Percentiles rank a stretch among this genome's conserved stretches.
Conservation (phyloP, 2,113 vertebrate species). For the Centrocercus urophasianus region DNA sequence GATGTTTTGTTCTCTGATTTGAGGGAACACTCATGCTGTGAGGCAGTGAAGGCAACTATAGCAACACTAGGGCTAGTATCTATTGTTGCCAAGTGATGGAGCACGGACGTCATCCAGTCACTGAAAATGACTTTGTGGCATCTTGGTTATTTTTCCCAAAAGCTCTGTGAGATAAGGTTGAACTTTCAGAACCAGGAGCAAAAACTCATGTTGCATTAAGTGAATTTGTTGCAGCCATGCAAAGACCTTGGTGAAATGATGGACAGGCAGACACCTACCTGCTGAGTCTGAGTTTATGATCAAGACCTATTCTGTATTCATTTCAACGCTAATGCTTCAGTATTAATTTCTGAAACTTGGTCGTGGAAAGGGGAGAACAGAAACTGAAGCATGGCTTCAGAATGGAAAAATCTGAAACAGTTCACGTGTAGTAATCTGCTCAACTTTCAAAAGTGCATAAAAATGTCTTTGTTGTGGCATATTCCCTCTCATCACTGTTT, state of each 20-base stretch:
- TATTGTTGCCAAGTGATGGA: not conserved
- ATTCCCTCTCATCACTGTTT: not conserved
- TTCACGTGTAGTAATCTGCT: not conserved
- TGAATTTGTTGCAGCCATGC: rapidly evolving
- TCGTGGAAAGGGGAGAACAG: not conserved
- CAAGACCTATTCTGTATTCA: not conserved
- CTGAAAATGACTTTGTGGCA: not conserved
- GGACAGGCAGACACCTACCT: not conserved
- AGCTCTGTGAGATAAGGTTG: not conserved
- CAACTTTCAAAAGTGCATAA: not conserved
- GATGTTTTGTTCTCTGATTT: not conserved
- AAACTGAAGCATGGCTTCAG: not conserved
- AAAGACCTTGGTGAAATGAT: not conserved
- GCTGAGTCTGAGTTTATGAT: not conserved
- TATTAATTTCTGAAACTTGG: not conserved
- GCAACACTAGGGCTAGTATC: not conserved
- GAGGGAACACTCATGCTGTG: not conserved
- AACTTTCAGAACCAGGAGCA: not conserved
- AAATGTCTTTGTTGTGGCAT: not conserved
- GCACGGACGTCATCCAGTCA: not conserved
- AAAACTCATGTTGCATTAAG: not conserved
- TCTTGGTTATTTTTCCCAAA: not conserved
- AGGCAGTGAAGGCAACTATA: not conserved
- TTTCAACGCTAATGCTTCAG: not conserved
- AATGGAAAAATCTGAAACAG: not conserved